Evolutionary conservation across 2,888 invertebrate genomes (phyloP).

Genomic region (Drosophila barbarae): DNA sequence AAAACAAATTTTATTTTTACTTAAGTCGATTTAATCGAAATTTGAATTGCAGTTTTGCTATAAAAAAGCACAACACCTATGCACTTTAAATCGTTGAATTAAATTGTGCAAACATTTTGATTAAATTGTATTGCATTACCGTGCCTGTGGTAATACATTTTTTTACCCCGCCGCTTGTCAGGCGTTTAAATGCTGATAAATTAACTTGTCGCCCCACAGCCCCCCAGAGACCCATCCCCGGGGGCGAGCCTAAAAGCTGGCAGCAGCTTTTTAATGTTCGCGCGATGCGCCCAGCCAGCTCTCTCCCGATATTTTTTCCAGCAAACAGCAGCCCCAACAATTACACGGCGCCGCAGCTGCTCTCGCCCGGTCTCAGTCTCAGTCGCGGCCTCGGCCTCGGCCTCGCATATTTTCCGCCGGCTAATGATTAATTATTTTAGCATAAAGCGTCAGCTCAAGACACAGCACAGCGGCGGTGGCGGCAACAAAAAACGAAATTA

Average conservation of each 20-base stretch:
- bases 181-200: conserved; percentile 74
- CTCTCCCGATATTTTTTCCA: conserved; percentile 9
- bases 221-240: conserved; percentile 17
- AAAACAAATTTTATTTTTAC: neutral
- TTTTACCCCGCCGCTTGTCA: conserved; percentile 51
- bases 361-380: conserved; percentile 10
- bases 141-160: conserved; percentile 35
- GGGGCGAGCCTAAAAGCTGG: conserved; percentile 41
- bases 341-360: conserved; percentile 67
- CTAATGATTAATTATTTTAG: conserved; percentile 75
- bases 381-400: conserved; percentile 18
- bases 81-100: neutral
- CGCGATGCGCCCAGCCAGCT: conserved; percentile 21
- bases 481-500: conserved; percentile 64
- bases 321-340: conserved; percentile 58
- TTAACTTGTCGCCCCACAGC: conserved; percentile 61
- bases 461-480: conserved; percentile 39
- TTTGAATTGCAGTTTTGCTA: neutral
- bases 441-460: conserved; percentile 74
- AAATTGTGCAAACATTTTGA: conserved; percentile 4
- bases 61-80: too few species aligned
- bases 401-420: conserved; percentile 69
- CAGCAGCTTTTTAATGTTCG: conserved; percentile 53
- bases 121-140: conserved; percentile 32
- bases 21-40: neutral